Conservation (phyloP, 2,113 vertebrate genomes). For the Accipiter virgatus region DNA sequence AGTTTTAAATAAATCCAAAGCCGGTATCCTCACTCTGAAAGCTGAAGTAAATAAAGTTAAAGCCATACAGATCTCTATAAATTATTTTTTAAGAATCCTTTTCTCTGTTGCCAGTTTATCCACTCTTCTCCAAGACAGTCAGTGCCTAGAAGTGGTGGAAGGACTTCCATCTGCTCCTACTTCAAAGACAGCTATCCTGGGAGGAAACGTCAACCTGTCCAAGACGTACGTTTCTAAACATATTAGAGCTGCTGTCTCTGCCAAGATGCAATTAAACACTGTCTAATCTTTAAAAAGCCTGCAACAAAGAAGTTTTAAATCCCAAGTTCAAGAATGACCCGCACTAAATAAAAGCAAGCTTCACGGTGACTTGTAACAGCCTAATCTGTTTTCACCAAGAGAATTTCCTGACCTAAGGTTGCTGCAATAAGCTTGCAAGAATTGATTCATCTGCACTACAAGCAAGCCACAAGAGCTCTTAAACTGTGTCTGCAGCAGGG, state of each 20-base stretch:
- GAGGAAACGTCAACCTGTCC: not conserved
- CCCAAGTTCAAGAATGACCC: not conserved
- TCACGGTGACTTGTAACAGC: not conserved
- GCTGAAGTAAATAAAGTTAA: not conserved
- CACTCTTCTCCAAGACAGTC: not conserved
- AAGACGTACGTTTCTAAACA: not conserved
- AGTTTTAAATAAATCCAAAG: conserved; percentile 6
- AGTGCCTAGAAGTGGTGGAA: not conserved
- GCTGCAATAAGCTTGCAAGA: not conserved
- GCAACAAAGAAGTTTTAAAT: not conserved
- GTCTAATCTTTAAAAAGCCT: not conserved
- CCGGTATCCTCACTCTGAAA: not conserved
- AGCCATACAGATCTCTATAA: not conserved
- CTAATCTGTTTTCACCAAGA: not conserved
- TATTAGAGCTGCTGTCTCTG: not conserved
- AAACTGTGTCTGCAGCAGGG: not conserved
- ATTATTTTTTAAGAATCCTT: not conserved
- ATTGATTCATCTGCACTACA: not conserved
- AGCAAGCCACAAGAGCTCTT: not conserved
- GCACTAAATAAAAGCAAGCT: not conserved
- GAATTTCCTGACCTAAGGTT: not conserved
- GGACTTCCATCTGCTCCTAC: not conserved
- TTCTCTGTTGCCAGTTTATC: not conserved
- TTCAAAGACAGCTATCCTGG: not conserved
- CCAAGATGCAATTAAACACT: not conserved